A percentile compares a stretch with the other conserved stretches of the same genome.
These are phyloP conservation scores for Melanotus villosus DNA, from an alignment of 2,888 invertebrate species.

Conservation along the genomic window DNA sequence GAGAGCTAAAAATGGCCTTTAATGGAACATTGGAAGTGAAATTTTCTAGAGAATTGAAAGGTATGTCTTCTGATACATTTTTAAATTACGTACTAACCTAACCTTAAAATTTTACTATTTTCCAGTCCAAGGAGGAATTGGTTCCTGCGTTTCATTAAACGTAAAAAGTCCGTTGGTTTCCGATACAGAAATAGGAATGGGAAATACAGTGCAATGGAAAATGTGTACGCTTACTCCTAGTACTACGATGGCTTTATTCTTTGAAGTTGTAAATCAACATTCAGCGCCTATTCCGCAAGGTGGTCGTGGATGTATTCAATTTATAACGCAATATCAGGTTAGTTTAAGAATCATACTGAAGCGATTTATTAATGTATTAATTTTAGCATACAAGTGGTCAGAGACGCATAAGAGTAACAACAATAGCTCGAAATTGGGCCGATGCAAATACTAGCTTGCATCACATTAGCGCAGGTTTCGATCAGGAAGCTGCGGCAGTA, in stretches of 20 bases:
- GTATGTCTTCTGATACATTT: conserved; percentile 66
- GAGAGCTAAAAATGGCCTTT: conserved; percentile 98
- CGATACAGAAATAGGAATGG: conserved; percentile 98
- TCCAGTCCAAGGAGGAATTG: conserved; percentile 92
- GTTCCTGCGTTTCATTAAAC: conserved; percentile 95
- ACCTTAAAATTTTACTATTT: not conserved
- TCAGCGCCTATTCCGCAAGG: conserved; percentile 96
- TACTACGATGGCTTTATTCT: conserved; percentile 94
- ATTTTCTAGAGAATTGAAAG: conserved; percentile 94
- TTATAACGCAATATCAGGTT: conserved; percentile 94
- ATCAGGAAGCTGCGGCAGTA: conserved; percentile 98
- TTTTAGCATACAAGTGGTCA: conserved; percentile 91
- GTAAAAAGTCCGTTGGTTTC: conserved; percentile 94
- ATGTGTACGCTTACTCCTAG: conserved; percentile 95
- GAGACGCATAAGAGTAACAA: conserved; percentile 94
- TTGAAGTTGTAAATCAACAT: conserved; percentile 97
- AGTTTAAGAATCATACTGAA: not conserved
- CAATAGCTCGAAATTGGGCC: conserved; percentile 98
- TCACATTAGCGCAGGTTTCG: conserved; percentile 95
- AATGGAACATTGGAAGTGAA: conserved; percentile 97
- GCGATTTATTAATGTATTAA: conserved; percentile 2
- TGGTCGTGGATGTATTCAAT: conserved; percentile 96
- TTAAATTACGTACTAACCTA: not conserved
- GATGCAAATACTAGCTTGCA: conserved; percentile 92
- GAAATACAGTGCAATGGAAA: conserved; percentile 99